Percentiles rank a stretch among this genome's conserved stretches.
These are phyloP conservation scores for Pseudorasbora parva DNA, from an alignment of 2,113 vertebrate species.

Conservation along the genomic window DNA sequence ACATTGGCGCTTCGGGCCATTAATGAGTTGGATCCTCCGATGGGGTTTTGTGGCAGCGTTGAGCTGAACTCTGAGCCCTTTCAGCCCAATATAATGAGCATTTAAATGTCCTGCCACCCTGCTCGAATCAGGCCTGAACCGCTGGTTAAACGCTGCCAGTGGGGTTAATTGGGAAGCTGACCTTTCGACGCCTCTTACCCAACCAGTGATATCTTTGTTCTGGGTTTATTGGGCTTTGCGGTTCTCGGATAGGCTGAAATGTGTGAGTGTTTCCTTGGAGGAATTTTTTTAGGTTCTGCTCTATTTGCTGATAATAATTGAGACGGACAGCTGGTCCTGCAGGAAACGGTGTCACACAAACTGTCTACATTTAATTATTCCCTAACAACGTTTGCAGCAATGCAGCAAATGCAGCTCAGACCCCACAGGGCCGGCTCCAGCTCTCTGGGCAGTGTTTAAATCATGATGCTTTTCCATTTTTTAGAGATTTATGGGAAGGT, in stretches of 20 bases:
- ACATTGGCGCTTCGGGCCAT: neutral
- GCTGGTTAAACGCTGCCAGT: slow-evolving; percentile 1
- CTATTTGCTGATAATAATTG: slow-evolving; percentile 4
- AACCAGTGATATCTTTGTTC: slow-evolving; percentile 26
- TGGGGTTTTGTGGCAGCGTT: neutral
- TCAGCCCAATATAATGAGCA: slow-evolving; percentile 37
- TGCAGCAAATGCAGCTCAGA: neutral
- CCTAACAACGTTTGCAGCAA: no score
- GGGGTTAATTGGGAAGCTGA: slow-evolving; percentile 18
- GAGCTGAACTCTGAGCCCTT: slow-evolving; percentile 15
- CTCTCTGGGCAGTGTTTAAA: neutral
- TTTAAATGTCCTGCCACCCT: slow-evolving; percentile 15
- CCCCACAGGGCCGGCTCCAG: neutral
- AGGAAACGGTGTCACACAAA: neutral
- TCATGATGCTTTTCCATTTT: neutral
- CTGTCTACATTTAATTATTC: neutral
- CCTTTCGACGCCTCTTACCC: slow-evolving; percentile 12
- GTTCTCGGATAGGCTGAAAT: neutral
- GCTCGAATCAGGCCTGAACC: neutral
- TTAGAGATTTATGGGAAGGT: neutral
- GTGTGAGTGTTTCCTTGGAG: neutral
- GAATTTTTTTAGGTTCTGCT: neutral
- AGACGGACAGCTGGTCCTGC: neutral
- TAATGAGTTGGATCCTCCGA: neutral
- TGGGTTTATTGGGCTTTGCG: neutral